These are phyloP conservation scores for Coturnix japonica DNA, from an alignment of 2,113 vertebrate species.

Conservation along the genomic window DNA sequence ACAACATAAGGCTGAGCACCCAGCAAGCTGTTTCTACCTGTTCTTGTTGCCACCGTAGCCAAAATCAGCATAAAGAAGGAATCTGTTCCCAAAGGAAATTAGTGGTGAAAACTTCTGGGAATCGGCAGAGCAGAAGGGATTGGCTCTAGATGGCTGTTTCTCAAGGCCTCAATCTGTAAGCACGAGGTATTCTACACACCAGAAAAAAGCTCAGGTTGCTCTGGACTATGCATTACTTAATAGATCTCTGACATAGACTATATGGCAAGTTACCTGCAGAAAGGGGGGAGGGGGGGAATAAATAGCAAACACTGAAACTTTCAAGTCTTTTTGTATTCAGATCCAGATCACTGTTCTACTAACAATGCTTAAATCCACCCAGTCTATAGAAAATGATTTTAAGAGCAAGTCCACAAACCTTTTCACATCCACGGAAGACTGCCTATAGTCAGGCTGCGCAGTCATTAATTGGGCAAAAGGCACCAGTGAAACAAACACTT, in stretches of 20 bases:
- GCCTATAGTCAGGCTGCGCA: not conserved
- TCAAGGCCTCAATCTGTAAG: not conserved
- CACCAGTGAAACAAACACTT: not conserved
- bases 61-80: not conserved
- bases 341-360: not conserved
- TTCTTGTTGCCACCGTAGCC: not conserved
- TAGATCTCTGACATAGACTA: not conserved
- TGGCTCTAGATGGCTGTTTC: not conserved
- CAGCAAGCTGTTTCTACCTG: not conserved
- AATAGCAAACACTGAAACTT: not conserved
- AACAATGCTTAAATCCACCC: not conserved
- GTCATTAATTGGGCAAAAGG: not conserved
- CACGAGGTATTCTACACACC: accelerated
- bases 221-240: not conserved
- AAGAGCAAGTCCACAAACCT: not conserved
- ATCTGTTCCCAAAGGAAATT: not conserved
- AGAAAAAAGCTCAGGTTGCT: not conserved
- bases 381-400: not conserved
- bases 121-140: not conserved
- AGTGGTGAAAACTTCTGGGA: not conserved
- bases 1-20: not conserved
- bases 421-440: too few species aligned
- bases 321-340: not conserved
- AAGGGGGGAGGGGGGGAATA: too few species aligned
- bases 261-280: not conserved